These are phyloP conservation scores for Solea solea DNA, from an alignment of 2,113 vertebrate genomes.

Conservation along the genomic window DNA sequence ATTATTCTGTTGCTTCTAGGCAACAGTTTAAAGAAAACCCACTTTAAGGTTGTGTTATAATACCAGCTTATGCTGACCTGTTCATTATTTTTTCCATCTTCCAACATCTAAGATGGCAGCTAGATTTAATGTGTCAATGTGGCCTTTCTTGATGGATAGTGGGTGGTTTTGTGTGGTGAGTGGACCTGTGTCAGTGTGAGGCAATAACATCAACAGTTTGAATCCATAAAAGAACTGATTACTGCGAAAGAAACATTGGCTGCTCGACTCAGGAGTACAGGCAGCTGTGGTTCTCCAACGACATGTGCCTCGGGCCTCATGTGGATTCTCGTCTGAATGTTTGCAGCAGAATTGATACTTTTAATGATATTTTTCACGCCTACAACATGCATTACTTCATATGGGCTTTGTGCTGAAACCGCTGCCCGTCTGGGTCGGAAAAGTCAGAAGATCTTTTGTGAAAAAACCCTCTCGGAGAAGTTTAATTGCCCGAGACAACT, in stretches of 20 bases:
- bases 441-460: conserved; percentile 46
- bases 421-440: conserved; percentile 6
- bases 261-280: conserved; percentile 46
- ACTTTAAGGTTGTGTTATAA: conserved; percentile 15
- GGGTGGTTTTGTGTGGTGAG: conserved; percentile 50
- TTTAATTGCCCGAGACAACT: conserved; percentile 67
- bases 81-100: conserved; percentile 58
- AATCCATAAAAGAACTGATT: conserved; percentile 76
- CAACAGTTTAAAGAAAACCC: neutral
- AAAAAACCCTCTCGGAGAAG: conserved; percentile 39
- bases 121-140: conserved; percentile 56
- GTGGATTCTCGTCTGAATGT: conserved; percentile 35
- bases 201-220: conserved; percentile 49
- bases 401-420: conserved; percentile 31
- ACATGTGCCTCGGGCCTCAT: conserved; percentile 34
- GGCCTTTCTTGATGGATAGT: conserved; percentile 56
- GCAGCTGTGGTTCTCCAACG: conserved; percentile 36
- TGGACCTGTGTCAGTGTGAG: conserved; percentile 36
- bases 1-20: neutral
- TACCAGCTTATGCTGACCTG: conserved; percentile 48
- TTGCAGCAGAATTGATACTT: conserved; percentile 53
- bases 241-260: conserved; percentile 58
- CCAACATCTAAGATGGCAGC: conserved; percentile 44
- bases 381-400: conserved; percentile 60
- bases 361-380: conserved; percentile 61